Conservation (phyloP, 2,113 vertebrate species). For the Leucoraja erinaceus region DNA sequence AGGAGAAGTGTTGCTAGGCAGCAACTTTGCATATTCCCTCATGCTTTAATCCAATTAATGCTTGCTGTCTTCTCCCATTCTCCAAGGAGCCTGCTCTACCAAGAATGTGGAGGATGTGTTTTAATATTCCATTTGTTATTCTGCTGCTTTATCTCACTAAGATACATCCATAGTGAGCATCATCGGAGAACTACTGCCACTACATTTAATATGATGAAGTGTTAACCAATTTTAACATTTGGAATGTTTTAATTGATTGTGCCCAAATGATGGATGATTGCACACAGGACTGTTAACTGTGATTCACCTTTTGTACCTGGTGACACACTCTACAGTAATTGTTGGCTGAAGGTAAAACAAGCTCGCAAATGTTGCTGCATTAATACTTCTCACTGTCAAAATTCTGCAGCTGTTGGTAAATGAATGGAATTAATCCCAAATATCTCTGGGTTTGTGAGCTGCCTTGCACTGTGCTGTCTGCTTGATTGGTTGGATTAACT, state of each 20-base stretch:
- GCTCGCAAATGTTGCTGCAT: neutral
- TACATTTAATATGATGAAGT: neutral
- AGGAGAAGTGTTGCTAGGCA: slow-evolving; percentile 1
- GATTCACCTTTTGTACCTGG: neutral
- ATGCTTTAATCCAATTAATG: neutral
- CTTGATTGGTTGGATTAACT: neutral
- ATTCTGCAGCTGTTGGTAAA: neutral
- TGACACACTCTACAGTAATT: neutral
- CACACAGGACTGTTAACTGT: neutral
- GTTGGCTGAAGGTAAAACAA: neutral
- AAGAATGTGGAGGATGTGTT: no score
- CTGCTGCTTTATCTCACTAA: neutral
- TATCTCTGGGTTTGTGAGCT: neutral
- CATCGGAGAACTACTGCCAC: neutral
- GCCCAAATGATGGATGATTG: neutral
- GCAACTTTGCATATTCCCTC: neutral
- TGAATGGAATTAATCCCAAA: neutral
- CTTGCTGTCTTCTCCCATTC: neutral
- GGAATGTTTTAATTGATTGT: neutral
- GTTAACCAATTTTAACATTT: neutral
- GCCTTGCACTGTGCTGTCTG: neutral
- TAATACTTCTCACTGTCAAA: neutral
- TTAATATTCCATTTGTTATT: neutral
- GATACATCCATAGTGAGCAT: neutral
- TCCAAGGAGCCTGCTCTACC: neutral